Base-by-base conservation (phyloP, 2,888 invertebrate genomes). In the Drosophila diplacantha region DNA sequence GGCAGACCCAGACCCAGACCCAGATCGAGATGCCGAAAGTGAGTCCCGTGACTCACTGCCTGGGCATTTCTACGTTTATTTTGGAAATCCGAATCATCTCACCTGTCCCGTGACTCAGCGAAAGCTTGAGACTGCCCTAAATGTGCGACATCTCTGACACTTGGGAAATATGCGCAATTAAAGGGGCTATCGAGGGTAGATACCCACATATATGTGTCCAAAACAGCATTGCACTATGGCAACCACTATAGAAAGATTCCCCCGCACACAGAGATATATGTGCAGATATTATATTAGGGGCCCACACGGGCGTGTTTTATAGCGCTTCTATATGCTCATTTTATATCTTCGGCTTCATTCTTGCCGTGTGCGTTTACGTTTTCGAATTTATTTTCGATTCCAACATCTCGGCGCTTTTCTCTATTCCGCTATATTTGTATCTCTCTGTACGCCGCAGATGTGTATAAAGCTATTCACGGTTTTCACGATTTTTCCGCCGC, bases 401-500 rank as follows among this genome's bases (percentile, higher is more conserved):
- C 71, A 68, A 68, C 68, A 47, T 35, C 64, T 44, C 57, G 39
- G 3, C 39, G 49, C 32, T 39, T 58, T 62, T 57, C 65, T 51
- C 56, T 47, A 47, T 66, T 47, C 39, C 43, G 37, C 58, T 70
- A 64, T 69, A 52, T 63, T 74, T 61, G 51, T 34, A 39, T 57
- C 52, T 69, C 58, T 66, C 57, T 49, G 56, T 6, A 39, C 49
- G 56, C 53, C 43, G 26, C 46, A 47, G 52, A 66, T 71, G 62
- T 83, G 79, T 79, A 79, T 71, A 78, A 83, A 81, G 81, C 84
- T 73, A 81, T 83, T 71, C 77, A 83, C 79, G 74, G 78, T 67
- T 64, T 83, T 73, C 77, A 83, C 79, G 74, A 81, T 67, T 64
- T 64, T 75, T 73, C 67, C 59, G 57, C 38, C 60, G 41, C 43